Percentiles rank a stretch among this genome's conserved stretches.
Evolutionary conservation across 2,797 vertebrate species (phyloP).

Genomic region (Hozukius guyotensis): DNA sequence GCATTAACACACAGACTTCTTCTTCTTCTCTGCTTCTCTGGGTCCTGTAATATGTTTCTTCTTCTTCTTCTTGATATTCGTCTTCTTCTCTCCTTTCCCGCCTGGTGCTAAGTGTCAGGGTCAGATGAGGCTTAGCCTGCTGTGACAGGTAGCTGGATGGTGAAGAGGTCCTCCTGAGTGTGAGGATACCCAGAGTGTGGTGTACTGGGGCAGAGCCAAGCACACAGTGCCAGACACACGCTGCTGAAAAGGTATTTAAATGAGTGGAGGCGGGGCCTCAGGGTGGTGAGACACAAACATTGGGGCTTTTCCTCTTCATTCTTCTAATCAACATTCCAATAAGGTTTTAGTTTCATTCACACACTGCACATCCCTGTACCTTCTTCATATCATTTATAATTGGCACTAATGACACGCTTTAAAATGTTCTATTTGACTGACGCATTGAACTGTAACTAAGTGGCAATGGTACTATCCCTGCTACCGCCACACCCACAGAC

Average conservation of each 20-base stretch:
- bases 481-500: background rate
- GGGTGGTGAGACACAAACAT: background rate
- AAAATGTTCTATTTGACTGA: background rate
- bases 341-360: background rate
- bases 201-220: background rate
- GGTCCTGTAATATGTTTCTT: background rate
- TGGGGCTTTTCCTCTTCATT: background rate
- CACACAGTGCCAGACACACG: constrained; percentile 1
- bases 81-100: background rate
- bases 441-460: background rate
- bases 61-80: background rate
- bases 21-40: background rate
- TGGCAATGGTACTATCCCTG: background rate
- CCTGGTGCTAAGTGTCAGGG: background rate
- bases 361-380: background rate
- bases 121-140: background rate
- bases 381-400: background rate
- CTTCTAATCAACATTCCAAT: background rate
- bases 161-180: background rate
- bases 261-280: constrained; percentile 40
- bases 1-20: background rate
- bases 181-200: background rate
- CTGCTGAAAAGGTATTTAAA: constrained; percentile 20
- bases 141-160: background rate
- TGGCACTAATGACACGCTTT: background rate